Base-by-base conservation (phyloP, 30 jellyfish, hydroid and myxozoan species). In the Haliclystus octoradiatus region DNA sequence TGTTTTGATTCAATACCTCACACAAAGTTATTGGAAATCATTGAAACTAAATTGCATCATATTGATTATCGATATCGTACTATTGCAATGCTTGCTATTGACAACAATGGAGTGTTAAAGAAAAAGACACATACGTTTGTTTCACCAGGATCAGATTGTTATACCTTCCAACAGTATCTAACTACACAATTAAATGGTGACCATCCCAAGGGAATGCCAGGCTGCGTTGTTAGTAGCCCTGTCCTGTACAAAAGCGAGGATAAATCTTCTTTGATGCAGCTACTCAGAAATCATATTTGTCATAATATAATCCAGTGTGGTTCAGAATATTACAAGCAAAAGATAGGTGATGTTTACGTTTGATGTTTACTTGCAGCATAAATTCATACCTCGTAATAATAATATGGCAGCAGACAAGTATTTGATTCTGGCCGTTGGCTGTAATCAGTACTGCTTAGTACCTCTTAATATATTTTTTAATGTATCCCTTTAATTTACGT, bases 1-100 rank as follows among this genome's bases (percentile, higher is more conserved):
- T 91, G 99, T 65, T 91, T 82, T 57, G 95, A 91, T 69, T 65
- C 93, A 15, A 67, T 91, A 15, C 95, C 94, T 0, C 99, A 91
- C 5, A 93, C 70, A 52, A 78, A 65, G 49, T 69, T 91, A 2
- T 3, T 82, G 14, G 68, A 67, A 0, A 74, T 73, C 0, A 33
- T 82, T 14, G 46, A 65, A 4, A 62, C 53, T 0, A 69, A 65
- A n/a, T 26, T 82, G 72, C 32, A 66, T 3, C 64, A 70, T 30
- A 40, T 72, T 35, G 69, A 72, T 5, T 82, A 82, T 70, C 1
- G 62, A 25, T 60, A 77, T 7, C 50, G 92, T 25, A 73, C 64
- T 24, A 82, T 81, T 66, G 47, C 52, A 9, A 50, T 69, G 26
- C 50, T 83, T 23, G 70, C 75, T 23, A 49, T 7, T 13, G 72